These are phyloP conservation scores for Rambutsinella grinnellia DNA, from an alignment of 2,888 invertebrate species.

Conservation along the genomic window DNA sequence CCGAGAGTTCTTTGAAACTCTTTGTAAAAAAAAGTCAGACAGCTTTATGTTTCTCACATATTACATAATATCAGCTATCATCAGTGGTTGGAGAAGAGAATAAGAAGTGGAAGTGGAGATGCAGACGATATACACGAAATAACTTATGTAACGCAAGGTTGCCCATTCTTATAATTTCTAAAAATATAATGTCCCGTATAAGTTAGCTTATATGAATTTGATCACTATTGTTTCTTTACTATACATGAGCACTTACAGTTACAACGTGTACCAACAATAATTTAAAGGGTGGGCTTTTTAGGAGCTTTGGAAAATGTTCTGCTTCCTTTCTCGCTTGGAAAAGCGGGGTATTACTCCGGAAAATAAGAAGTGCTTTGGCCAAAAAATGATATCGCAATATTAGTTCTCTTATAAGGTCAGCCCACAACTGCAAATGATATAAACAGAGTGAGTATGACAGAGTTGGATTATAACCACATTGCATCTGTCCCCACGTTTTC, in stretches of 20 bases:
- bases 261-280: constrained; percentile 14
- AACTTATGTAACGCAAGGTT: no score
- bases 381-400: neutral
- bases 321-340: neutral
- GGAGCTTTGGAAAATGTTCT: neutral
- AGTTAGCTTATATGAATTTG: neutral
- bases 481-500: constrained; percentile 10
- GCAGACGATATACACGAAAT: neutral
- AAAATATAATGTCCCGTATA: neutral
- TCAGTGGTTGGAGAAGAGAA: constrained; percentile 5
- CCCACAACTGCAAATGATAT: constrained; percentile 8
- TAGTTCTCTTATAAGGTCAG: constrained; percentile 25
- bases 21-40: neutral
- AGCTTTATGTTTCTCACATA: constrained; percentile 15
- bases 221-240: constrained; percentile 4
- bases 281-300: constrained; percentile 12
- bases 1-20: no score
- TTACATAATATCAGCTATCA: constrained; percentile 33
- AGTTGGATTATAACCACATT: constrained; percentile 3
- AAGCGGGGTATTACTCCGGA: neutral
- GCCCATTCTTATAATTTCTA: neutral
- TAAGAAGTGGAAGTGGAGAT: neutral
- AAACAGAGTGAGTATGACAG: neutral
- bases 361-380: neutral
- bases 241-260: neutral